A percentile compares a stretch with the other conserved stretches of the same genome.
These are phyloP conservation scores for Clarias platycephalus DNA, from an alignment of 2,797 vertebrate genomes.

Conservation along the genomic window DNA sequence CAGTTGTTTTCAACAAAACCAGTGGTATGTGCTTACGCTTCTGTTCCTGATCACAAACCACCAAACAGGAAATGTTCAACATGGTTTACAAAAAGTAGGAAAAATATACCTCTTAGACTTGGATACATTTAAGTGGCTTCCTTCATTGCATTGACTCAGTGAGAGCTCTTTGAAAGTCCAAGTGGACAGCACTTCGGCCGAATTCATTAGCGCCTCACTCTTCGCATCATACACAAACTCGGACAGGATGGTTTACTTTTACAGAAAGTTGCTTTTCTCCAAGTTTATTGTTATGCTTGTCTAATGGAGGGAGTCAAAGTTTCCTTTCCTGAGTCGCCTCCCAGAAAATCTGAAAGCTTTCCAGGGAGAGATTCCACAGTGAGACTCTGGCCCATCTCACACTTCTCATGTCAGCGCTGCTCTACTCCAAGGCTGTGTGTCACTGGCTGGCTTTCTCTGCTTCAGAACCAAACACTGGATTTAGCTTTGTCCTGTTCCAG, in stretches of 20 bases:
- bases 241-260: slow-evolving; percentile 49
- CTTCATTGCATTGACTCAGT: slow-evolving; percentile 50
- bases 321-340: slow-evolving; percentile 51
- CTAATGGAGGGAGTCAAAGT: slow-evolving; percentile 49
- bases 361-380: slow-evolving; percentile 52
- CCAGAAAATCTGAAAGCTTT: slow-evolving; percentile 48
- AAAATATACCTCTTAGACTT: slow-evolving; percentile 53
- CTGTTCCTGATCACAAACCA: slow-evolving; percentile 67
- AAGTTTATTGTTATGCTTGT: slow-evolving; percentile 65
- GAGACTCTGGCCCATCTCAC: slow-evolving; percentile 34
- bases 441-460: slow-evolving; percentile 24
- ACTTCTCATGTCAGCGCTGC: slow-evolving; percentile 37
- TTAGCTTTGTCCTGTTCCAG: slow-evolving; percentile 90
- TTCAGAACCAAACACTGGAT: slow-evolving; percentile 89
- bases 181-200: slow-evolving; percentile 48
- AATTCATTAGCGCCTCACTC: slow-evolving; percentile 47
- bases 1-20: slow-evolving; percentile 97
- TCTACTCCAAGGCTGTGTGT: slow-evolving; percentile 34
- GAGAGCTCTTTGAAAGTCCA: slow-evolving; percentile 58
- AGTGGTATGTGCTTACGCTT: slow-evolving; percentile 75
- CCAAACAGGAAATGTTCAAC: slow-evolving; percentile 72
- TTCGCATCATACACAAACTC: slow-evolving; percentile 34
- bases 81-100: slow-evolving; percentile 51
- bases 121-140: slow-evolving; percentile 61
- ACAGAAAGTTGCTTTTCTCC: slow-evolving; percentile 43